Conservation (phyloP, 2,113 vertebrate species). For the Rousettus leschenaultii region DNA sequence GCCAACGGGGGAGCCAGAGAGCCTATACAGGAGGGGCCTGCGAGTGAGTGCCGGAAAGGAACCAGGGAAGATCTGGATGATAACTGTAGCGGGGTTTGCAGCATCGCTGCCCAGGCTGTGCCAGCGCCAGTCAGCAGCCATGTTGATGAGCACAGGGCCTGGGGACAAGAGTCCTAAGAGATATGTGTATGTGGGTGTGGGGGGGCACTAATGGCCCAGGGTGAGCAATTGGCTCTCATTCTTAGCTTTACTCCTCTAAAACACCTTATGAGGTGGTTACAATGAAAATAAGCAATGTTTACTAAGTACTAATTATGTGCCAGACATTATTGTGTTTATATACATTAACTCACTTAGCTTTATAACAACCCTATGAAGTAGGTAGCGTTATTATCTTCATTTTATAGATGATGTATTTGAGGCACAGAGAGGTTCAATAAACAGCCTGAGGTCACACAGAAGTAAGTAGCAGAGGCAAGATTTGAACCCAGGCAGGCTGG, state of each 20-base stretch:
- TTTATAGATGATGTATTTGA: background rate
- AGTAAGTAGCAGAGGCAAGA: background rate
- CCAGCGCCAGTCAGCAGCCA: background rate
- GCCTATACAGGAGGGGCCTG: too few species aligned
- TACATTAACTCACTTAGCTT: background rate
- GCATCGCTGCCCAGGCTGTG: background rate
- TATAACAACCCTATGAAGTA: background rate
- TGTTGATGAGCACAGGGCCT: fast-evolving
- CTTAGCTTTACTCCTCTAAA: background rate
- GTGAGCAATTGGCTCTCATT: background rate
- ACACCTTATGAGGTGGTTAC: background rate
- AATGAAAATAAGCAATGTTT: background rate
- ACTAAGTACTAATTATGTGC: background rate
- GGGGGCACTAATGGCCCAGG: background rate
- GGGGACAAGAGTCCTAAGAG: background rate
- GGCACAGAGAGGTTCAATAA: background rate
- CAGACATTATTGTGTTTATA: background rate
- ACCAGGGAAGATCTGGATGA: background rate
- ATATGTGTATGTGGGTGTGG: background rate
- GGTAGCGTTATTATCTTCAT: background rate
- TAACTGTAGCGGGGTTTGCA: background rate
- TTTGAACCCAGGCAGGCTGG: background rate
- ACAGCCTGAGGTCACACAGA: background rate
- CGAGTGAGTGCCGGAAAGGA: background rate
- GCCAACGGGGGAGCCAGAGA: background rate